Percentiles rank a stretch among this genome's conserved stretches.
Conservation (phyloP, 2,113 vertebrate species). For the Aegotheles bennettii region DNA sequence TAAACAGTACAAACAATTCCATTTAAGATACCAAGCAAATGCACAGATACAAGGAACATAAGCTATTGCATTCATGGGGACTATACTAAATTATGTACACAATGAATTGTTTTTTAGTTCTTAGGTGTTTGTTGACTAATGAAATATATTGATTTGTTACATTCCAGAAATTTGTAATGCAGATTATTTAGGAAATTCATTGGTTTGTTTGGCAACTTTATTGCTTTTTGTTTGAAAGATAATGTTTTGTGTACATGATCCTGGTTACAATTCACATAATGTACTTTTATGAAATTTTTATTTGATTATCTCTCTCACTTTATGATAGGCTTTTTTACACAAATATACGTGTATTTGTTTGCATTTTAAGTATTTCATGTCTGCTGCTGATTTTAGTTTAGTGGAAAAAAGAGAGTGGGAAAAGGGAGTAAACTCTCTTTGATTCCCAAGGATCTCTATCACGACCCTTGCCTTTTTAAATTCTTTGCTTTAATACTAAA, state of each 20-base stretch:
- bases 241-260: neutral
- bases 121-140: neutral
- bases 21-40: neutral
- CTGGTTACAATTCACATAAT: neutral
- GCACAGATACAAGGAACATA: neutral
- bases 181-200: slow-evolving; percentile 14
- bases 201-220: slow-evolving; percentile 2
- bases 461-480: neutral
- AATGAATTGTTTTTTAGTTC: slow-evolving; percentile 14
- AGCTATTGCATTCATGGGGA: neutral
- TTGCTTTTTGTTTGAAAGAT: slow-evolving; percentile 39
- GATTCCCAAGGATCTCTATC: neutral
- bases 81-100: neutral
- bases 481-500: neutral
- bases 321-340: neutral
- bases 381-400: neutral
- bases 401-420: too few relatives aligned
- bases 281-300: slow-evolving; percentile 27
- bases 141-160: slow-evolving; percentile 13
- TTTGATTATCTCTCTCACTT: neutral
- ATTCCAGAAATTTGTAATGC: neutral
- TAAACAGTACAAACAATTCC: neutral
- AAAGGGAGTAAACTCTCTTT: neutral
- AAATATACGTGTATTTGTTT: neutral
- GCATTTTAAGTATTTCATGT: neutral